These are phyloP conservation scores for Eristalinus aeneus DNA, from an alignment of 2,888 invertebrate species.

Conservation along the genomic window DNA sequence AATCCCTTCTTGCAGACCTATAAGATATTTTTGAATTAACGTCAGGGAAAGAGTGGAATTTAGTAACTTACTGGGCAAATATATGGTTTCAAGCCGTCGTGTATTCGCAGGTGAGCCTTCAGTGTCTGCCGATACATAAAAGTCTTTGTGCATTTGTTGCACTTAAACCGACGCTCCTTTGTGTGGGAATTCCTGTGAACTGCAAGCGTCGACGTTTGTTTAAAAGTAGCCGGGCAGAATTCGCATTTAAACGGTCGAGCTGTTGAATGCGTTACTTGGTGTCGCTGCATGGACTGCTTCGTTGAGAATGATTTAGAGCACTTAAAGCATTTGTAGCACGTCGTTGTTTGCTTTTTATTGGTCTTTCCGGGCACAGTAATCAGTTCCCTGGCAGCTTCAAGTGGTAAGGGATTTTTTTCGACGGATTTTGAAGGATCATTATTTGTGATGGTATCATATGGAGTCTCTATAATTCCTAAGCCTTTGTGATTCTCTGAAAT, in stretches of 20 bases:
- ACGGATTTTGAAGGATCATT: neutral
- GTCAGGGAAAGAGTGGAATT: neutral
- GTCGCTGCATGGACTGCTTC: constrained; percentile 87
- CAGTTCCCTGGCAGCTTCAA: neutral
- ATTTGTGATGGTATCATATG: neutral
- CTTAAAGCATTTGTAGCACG: constrained; percentile 87
- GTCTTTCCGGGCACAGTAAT: neutral
- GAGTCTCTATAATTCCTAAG: constrained; percentile 80
- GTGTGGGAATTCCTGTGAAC: constrained; percentile 86
- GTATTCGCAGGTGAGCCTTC: constrained; percentile 90
- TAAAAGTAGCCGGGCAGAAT: constrained; percentile 79
- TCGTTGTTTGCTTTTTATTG: constrained; percentile 73
- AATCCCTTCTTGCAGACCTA: constrained; percentile 87
- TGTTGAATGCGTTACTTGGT: constrained; percentile 90
- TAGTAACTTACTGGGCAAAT: constrained; percentile 84
- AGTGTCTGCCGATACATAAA: constrained; percentile 71
- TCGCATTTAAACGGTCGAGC: constrained; percentile 85
- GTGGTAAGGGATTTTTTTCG: neutral
- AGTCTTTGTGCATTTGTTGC: constrained; percentile 70
- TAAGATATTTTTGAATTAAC: neutral
- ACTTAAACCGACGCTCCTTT: constrained; percentile 80
- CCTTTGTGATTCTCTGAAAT: constrained; percentile 82
- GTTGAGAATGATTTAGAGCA: constrained; percentile 90
- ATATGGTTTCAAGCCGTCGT: constrained; percentile 98
- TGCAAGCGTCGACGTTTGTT: constrained; percentile 44